Conservation (phyloP, 2,113 vertebrate species). For the Procavia capensis region DNA sequence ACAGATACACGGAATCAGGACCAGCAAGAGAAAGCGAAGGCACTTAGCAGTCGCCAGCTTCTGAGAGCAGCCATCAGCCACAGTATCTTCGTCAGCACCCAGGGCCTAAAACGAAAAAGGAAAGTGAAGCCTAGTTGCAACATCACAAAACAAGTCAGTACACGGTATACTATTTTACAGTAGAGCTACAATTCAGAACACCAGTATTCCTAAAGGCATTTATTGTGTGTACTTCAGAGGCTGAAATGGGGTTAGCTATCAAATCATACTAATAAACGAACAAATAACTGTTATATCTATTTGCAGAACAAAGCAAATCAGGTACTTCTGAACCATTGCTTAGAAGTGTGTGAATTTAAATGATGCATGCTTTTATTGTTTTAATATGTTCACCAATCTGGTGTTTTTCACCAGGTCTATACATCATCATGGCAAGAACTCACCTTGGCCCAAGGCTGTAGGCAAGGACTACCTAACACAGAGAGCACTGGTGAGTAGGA, state of each 20-base stretch:
- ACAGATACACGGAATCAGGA: conserved; percentile 91
- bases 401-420: not conserved
- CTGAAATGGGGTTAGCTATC: not conserved
- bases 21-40: conserved; percentile 88
- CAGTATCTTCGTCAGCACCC: conserved; percentile 85
- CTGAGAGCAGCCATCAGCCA: conserved; percentile 88
- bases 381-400: not conserved
- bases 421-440: not conserved
- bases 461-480: not conserved
- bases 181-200: conserved; percentile 20
- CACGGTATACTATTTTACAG: not conserved
- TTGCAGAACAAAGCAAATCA: not conserved
- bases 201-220: not conserved
- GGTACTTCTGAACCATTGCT: not conserved
- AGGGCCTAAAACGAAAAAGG: conserved; percentile 84
- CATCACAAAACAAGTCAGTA: not conserved
- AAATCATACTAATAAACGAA: not conserved
- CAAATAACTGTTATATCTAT: not conserved
- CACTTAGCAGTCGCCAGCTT: conserved; percentile 87
- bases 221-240: not conserved
- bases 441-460: not conserved
- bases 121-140: conserved; percentile 38
- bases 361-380: not conserved
- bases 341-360: not conserved
- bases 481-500: not conserved